phyloP scores from a whole-genome alignment of 2,888 invertebrate species.

The Xanthorhoe designata region DNA sequence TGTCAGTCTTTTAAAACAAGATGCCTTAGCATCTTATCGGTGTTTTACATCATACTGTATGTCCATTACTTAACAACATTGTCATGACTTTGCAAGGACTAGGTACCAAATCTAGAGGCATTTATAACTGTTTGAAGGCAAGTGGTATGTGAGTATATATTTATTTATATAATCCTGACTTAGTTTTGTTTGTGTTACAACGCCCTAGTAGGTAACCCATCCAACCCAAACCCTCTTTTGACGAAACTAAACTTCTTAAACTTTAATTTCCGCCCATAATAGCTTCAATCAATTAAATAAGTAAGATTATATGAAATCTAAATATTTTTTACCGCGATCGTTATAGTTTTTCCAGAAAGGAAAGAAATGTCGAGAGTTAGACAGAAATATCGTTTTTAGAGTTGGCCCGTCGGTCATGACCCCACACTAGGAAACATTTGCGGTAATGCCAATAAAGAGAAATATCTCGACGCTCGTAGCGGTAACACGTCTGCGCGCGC shows the following conservation, averaged over 20 bases:
- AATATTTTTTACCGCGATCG: slow-evolving; percentile 1
- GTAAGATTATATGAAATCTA: slow-evolving; percentile 2
- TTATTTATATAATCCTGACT: not conserved
- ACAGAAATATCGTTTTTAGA: not conserved
- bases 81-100: no score
- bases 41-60: no score
- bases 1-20: no score
- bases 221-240: slow-evolving; percentile 17
- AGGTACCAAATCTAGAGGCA: not conserved
- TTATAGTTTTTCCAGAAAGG: slow-evolving; percentile 4
- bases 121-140: not conserved
- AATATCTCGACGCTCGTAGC: no score
- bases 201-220: slow-evolving; percentile 1
- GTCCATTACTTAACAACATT: no score
- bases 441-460: slow-evolving; percentile 27
- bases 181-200: not conserved
- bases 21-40: no score
- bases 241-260: slow-evolving; percentile 4
- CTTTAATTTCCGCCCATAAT: not conserved
- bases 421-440: slow-evolving; percentile 14
- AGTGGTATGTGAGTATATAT: not conserved
- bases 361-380: not conserved
- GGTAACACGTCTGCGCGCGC: no score
- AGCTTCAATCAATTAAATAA: no score
- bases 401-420: not conserved